Evolutionary conservation across 2,797 vertebrate genomes (phyloP), one percentile per base, ranked within the genome.

Genomic region (Antrozous pallidus): DNA sequence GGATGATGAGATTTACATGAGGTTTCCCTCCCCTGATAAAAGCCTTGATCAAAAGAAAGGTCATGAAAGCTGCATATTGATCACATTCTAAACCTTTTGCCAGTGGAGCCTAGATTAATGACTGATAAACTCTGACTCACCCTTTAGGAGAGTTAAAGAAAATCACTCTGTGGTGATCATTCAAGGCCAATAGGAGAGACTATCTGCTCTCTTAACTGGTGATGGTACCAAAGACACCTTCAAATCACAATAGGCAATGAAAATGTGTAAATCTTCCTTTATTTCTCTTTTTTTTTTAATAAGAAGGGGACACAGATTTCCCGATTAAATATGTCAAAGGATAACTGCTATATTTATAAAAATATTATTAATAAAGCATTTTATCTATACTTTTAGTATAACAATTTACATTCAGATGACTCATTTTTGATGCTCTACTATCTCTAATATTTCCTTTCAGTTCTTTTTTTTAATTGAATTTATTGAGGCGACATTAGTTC

Each of bases 31-130:
- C 58, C 36, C 95, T 67, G 58, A 80, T 84, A 95, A 96, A 81
- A 91, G 83, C 67, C 56, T 79, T 45, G 17, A 42, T 42, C 3
- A 42, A 85, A 90, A 79, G 74, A 95, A 96, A 95, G 91, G 71
- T 94, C 93, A 83, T 31, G 58, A 67, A 82, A 56, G 54, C 83
- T 73, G 61, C 70, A 75, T 77, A 90, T 51, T 65, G 73, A 95
- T 90, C 82, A 71, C 42, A 86, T 86, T 89, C 80, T 74, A 94
- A 83, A 91, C 24, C 70, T 73, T 95, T 94, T 8, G 13, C 67
- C n/a, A 45, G 82, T 86, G 89, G 86, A 83, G 26, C 40, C 86
- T 38, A 36, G 71, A 83, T 89, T 93, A 96, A 95, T 95, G 93
- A 80, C 58, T 80, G 91, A 87, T 91, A 95, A 95, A 94, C 87